Conservation (phyloP, 2,797 vertebrate genomes). For the Varecia variegata region DNA sequence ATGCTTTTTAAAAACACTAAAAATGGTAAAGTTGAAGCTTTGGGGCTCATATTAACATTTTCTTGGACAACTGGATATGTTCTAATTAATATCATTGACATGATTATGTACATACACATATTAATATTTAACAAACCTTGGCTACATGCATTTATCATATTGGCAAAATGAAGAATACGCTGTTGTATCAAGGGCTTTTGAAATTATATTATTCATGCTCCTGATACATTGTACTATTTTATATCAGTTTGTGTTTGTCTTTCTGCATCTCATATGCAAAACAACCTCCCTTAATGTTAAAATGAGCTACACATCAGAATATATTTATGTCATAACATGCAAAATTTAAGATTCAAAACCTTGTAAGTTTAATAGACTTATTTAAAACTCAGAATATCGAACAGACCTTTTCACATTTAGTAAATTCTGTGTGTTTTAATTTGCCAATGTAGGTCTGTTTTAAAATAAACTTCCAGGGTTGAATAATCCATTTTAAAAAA, state of each 20-base stretch:
- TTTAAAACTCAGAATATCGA: constrained; percentile 51
- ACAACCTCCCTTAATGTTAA: constrained; percentile 23
- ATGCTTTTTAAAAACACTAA: background rate
- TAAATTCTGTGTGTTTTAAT: constrained; percentile 65
- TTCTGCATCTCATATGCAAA: constrained; percentile 58
- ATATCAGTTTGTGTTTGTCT: constrained; percentile 67
- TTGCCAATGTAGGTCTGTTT: constrained; percentile 32
- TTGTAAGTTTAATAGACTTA: constrained; percentile 59
- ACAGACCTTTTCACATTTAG: constrained; percentile 62
- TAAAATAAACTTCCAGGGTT: constrained; percentile 52
- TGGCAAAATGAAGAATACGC: constrained; percentile 77
- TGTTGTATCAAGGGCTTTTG: constrained; percentile 54
- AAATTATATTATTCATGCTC: constrained; percentile 78
- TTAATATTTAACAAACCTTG: constrained; percentile 57
- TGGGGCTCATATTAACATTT: constrained; percentile 55
- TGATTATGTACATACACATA: constrained; percentile 66
- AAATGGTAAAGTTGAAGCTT: constrained; percentile 33
- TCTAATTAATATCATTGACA: constrained; percentile 70
- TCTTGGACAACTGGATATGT: constrained; percentile 68
- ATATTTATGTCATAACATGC: constrained; percentile 53
- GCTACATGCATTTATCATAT: constrained; percentile 80
- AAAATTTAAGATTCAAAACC: constrained; percentile 55
- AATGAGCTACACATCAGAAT: constrained; percentile 48
- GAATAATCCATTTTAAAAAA: constrained; percentile 52
- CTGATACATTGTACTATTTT: constrained; percentile 68